Evolutionary conservation across 2,888 invertebrate species (phyloP), one percentile per base, ranked within the genome.

Genomic region (Nomada hirtipes): DNA sequence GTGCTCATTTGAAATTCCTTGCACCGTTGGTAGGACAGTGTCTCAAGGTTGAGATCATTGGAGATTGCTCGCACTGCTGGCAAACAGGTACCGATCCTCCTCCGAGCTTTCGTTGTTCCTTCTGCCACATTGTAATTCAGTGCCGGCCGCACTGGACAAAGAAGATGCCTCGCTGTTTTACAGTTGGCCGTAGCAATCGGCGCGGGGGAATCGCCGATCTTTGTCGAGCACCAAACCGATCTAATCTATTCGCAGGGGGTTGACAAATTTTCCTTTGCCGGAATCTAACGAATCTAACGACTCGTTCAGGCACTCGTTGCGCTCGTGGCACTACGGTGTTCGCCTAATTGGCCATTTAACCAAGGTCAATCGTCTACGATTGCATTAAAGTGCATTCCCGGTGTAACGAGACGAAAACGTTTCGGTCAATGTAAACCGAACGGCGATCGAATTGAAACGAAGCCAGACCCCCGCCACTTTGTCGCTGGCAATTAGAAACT

Each of bases 321-420:
- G 83, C 70, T 60, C 83, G 78, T 83, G 83, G 74, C 83, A 70
- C 72, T 75, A 83, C 75, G 71, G 44, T 76, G 78, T 29, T 71
- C 83, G 72, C 59, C 53, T 83, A 83, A 83, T 79, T 83, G 83
- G 44, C 72, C 76, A 68, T 83, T 85, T 73, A 59, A 69, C 77
- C 85, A 85, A 78, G 85, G 87, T 52, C 79, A 76, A 70, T 85
- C 73, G 55, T 76, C 60, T 71, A 61, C 59, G 79, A 82, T 84
- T 74, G 84, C 84, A 71, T 87, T 82, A 79, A 72, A 87, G 72
- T 81, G 78, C 82, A 87, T 87, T 82, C 82, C 52, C 71, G 71
- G 63, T 63, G 68, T 65, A 70, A 79, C 75, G 65, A 73, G 71
- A 76, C 67, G 69, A 83, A 79, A 72, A 74, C 59, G 64, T 53